Percentiles rank a stretch among this genome's conserved stretches.
These are phyloP conservation scores for Xiphorhynchus erythropygius DNA, from an alignment of 2,797 vertebrate species.

Conservation along the genomic window DNA sequence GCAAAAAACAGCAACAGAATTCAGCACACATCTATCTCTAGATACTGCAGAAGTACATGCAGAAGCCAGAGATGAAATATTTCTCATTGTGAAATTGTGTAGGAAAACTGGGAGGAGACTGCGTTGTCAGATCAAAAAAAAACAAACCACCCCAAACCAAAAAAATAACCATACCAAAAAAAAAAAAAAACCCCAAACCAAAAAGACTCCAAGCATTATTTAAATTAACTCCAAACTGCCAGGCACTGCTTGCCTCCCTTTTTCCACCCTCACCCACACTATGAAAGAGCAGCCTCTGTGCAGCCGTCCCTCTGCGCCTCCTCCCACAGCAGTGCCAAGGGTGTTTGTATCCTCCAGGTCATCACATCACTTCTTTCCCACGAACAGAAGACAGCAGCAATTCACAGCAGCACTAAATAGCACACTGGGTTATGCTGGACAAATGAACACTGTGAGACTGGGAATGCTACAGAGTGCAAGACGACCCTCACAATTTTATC, in stretches of 20 bases:
- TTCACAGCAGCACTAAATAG: neutral
- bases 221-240: neutral
- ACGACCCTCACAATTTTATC: neutral
- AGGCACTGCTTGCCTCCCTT: constrained; percentile 1
- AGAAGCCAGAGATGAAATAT: neutral
- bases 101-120: neutral
- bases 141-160: neutral
- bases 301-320: neutral
- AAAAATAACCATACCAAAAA: neutral
- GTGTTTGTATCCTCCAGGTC: neutral
- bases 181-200: neutral
- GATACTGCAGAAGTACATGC: neutral
- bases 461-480: neutral
- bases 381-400: neutral
- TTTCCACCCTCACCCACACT: neutral
- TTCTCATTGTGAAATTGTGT: neutral
- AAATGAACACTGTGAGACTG: neutral
- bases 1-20: neutral
- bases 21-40: neutral
- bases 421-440: neutral
- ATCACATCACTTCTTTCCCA: neutral
- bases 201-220: neutral
- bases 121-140: neutral
- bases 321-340: neutral
- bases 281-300: neutral